Base-by-base conservation (phyloP, 1,140 invertebrate genomes). In the Cheumatopsyche charites region DNA sequence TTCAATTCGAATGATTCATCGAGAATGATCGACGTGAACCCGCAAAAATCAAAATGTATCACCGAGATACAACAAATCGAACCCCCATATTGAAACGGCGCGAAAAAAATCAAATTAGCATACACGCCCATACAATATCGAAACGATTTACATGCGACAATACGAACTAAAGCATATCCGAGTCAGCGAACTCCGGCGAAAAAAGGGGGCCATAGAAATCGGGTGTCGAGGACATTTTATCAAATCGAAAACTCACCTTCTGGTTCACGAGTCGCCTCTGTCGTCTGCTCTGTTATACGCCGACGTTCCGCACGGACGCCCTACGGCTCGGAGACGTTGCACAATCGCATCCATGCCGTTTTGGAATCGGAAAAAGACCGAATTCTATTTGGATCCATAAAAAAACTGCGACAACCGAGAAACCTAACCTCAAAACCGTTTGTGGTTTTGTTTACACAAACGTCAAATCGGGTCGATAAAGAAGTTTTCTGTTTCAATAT, bases 341-440 rank as follows among this genome's bases (percentile, higher is more conserved):
- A 62, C 49, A 71, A 74, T 42, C 7, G 49, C 3, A 21, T 71
- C 71, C 67, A 74, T 74, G 67, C 67, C 73, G 68, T 74, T 67
- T 74, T 67, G 23, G 62, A 12, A 67, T 26, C 29, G 61, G n/a
- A 73, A 73, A 70, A 67, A 70, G 41, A 17, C 19, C 19, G 11
- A 62, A n/a, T 29, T 58, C 23, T 21, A 26, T 21, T 58, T 11
- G 19, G 26, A 68, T 62, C 3, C n/a, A 67, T 23, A 47, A 47
- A 63, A 63, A 36, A 63, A 63, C 36, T 17, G n/a, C 49, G 52
- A 68, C 47, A 15, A n/a, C 19, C 25, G 29, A 1, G 15, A 7
- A 12, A 68, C 67, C 13, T 26, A 68, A 55, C 43, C 49, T 52
- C 12, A 3, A 1, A 36, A 25, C 6, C 55, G 23, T 13, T n/a